Percentiles rank a stretch among this genome's conserved stretches.
These are phyloP conservation scores for Craterocephalus amniculus DNA, from an alignment of 2,797 vertebrate species.

Conservation along the genomic window DNA sequence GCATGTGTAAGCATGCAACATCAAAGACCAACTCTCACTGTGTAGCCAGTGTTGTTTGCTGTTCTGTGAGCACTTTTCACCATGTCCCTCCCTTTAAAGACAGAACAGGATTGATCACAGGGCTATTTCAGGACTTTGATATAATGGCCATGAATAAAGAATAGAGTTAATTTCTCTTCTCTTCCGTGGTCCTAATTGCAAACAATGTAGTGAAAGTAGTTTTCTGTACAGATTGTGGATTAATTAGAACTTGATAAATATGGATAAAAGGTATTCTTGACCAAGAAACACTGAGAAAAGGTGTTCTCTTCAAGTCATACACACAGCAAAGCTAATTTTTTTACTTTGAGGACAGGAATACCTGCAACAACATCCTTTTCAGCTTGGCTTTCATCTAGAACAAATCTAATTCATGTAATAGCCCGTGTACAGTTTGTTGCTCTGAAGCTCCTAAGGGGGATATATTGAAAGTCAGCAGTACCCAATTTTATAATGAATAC, in stretches of 20 bases:
- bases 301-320: neutral
- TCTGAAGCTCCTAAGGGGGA: neutral
- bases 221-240: constrained; percentile 22
- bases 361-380: neutral
- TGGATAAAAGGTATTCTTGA: neutral
- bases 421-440: neutral
- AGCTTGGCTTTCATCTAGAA: neutral
- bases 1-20: constrained; percentile 21
- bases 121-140: constrained; percentile 69
- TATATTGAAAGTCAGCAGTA: neutral
- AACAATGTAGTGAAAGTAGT: constrained; percentile 2
- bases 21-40: constrained; percentile 16
- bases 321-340: neutral
- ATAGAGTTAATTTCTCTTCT: constrained; percentile 58
- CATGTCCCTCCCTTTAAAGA: constrained; percentile 37
- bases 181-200: constrained; percentile 15
- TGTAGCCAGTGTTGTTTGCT: constrained; percentile 49
- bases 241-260: neutral
- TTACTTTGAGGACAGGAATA: neutral
- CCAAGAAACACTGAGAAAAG: neutral
- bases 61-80: constrained; percentile 48
- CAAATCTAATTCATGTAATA: neutral
- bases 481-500: constrained; percentile 3
- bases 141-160: constrained; percentile 70
- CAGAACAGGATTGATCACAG: constrained; percentile 54